These are phyloP conservation scores for Diorhabda carinulata DNA, from an alignment of 1,140 invertebrate genomes.

Conservation along the genomic window DNA sequence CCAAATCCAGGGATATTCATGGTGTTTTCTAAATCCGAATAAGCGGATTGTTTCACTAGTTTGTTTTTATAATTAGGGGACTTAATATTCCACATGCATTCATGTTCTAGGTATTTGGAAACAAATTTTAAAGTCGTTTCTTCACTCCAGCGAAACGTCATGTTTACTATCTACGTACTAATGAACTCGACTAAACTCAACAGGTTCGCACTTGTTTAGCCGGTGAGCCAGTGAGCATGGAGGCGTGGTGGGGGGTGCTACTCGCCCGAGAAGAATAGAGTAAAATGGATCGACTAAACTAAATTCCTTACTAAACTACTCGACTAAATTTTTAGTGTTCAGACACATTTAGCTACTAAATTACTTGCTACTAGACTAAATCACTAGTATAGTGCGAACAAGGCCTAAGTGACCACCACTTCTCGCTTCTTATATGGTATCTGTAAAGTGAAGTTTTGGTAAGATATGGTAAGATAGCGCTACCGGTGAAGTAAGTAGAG, in stretches of 20 bases:
- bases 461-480: too few species aligned
- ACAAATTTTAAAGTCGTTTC: conserved; percentile 28
- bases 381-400: not conserved
- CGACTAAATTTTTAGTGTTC: conserved; percentile 8
- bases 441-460: too few species aligned
- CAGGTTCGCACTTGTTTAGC: too few species aligned
- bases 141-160: conserved; percentile 26
- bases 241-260: too few species aligned
- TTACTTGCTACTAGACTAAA: not conserved
- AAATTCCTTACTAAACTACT: conserved; percentile 39
- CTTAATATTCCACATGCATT: conserved; percentile 22
- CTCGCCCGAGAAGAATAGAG: conserved; percentile 6
- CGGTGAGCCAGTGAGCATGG: too few species aligned
- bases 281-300: conserved; percentile 25
- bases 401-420: not conserved
- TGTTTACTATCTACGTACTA: conserved; percentile 23
- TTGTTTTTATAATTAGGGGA: conserved; percentile 19
- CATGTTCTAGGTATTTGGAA: conserved; percentile 24
- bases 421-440: too few species aligned
- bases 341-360: not conserved
- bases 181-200: conserved; percentile 23
- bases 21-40: conserved; percentile 20
- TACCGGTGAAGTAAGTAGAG: too few species aligned
- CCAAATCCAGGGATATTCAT: conserved; percentile 24
- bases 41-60: conserved; percentile 21